Base-by-base conservation (phyloP, 2,888 invertebrate genomes). In the Entomobrya multifasciata region DNA sequence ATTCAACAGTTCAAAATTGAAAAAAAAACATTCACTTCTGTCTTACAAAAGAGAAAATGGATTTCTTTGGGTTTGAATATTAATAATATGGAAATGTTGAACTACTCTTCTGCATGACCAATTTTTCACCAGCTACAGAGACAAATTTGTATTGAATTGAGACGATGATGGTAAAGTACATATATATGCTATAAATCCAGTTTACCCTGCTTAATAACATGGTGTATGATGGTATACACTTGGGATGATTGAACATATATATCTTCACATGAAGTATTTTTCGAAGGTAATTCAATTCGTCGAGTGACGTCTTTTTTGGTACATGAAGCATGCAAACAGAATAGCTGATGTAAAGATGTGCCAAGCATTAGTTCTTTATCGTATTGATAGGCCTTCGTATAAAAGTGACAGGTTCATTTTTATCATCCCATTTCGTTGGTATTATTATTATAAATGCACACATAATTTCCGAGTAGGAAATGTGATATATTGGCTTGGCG, bases 371-470 rank as follows among this genome's bases (percentile, higher is more conserved):
- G 49, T 17, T 27, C 15, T 44, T 25, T 22, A 57, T 36, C 5
- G 20, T 41, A 78, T 78, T 60, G 36, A 78, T 78, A 44, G 77
- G 62, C 44, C 60, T 78, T 78, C 77, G 60, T 78, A 17, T 8
- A 60, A 78, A 36, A 20, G 60, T 60, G 77, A 78, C 77, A 78
- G 77, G 44, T 62, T 78, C 77, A 78, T 78, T 78, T 57, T 41
- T 44, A 60, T 3, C 36, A 36, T 36, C 36, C 36, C 36, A 36
- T 36, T 6, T 36, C 36, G 8, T 36, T 36, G 4, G 36, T 36
- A 36, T 6, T 36, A 36, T 60, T 25, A 13, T 15, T 6, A 22
- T 13, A 1, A 60, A 11, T 60, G 27, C 11, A 17, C 60, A 60
- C 25, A 60, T 36, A 36, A 36, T 36, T 36, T 36, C 8, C 5